Evolutionary conservation across 2,113 vertebrate genomes (phyloP).

Genomic region (Cryptotis parvus): DNA sequence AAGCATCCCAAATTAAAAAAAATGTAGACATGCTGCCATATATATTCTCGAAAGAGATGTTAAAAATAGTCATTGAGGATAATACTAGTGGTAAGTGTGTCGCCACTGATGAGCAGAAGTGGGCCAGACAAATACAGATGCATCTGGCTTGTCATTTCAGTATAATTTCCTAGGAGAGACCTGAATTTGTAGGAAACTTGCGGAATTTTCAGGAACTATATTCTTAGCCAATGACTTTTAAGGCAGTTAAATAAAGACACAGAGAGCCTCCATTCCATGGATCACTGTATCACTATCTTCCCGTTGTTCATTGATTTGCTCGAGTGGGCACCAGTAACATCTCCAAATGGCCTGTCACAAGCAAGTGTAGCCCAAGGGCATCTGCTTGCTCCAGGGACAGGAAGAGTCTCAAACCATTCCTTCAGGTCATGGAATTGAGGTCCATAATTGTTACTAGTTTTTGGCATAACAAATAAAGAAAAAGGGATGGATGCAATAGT

Average conservation of each 20-base stretch:
- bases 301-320: too few relatives aligned
- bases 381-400: too few relatives aligned
- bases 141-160: neutral
- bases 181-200: constrained; percentile 25
- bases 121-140: neutral
- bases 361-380: too few relatives aligned
- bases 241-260: neutral
- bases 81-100: too few relatives aligned
- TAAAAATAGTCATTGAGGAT: neutral
- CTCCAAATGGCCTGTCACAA: too few relatives aligned
- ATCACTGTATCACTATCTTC: too few relatives aligned
- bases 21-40: neutral
- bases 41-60: neutral
- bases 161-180: neutral
- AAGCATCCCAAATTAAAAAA: constrained; percentile 37
- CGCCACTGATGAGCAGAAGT: neutral
- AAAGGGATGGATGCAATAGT: neutral
- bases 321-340: too few relatives aligned
- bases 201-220: constrained; percentile 32
- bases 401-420: too few relatives aligned
- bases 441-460: too few relatives aligned
- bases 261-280: neutral
- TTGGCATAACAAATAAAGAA: neutral
- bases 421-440: too few relatives aligned
- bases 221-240: constrained; percentile 11